Evolutionary conservation across 64 coral and sea anemone species (phyloP), one percentile per base, ranked within the genome.

Genomic region (Stichodactyla helianthus): DNA sequence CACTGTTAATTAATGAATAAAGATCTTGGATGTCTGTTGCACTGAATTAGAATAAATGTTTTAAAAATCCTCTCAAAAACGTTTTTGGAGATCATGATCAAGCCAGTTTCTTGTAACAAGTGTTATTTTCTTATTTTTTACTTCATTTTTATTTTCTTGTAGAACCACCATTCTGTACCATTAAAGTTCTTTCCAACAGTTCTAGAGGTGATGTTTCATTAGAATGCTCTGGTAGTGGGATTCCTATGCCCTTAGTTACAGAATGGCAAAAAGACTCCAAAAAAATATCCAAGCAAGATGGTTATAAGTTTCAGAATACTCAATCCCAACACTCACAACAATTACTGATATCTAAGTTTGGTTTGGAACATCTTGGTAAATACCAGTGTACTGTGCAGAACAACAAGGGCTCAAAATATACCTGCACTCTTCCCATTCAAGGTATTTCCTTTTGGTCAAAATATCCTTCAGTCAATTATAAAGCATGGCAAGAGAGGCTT

Each of bases 311-410:
- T 6, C 60, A 90, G 22, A 54, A 54, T 28, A 70, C 82, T 53
- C 62, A 84, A 10, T 58, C 53, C 13, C 13, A 57, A 64, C 53
- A 88, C 63, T 77, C 82, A 65, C 91, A 89, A 79, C 54, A 25
- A n/a, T 79, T 96, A 10, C 18, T 76, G 28, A 90, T 96, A 14
- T 52, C 50, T 61, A 92, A 92, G 50, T 96, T 96, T 87, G 88
- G 91, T 77, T 13, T 96, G 10, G 64, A 82, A 51, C 65, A 93
- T 74, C 79, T 96, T 84, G 94, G 94, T 52, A 31, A 27, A 58
- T 96, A 96, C 84, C 67, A 84, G n/a, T 96, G 94, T 82, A 79
- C 71, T 64, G 91, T 96, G 20, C 57, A 27, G 5, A 95, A 88
- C 53, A 83, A 87, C 23, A 62, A 67, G 15, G 79, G 85, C 0